Evolutionary conservation across 2,888 invertebrate genomes (phyloP).

Genomic region (Cheiracanthium punctorium): DNA sequence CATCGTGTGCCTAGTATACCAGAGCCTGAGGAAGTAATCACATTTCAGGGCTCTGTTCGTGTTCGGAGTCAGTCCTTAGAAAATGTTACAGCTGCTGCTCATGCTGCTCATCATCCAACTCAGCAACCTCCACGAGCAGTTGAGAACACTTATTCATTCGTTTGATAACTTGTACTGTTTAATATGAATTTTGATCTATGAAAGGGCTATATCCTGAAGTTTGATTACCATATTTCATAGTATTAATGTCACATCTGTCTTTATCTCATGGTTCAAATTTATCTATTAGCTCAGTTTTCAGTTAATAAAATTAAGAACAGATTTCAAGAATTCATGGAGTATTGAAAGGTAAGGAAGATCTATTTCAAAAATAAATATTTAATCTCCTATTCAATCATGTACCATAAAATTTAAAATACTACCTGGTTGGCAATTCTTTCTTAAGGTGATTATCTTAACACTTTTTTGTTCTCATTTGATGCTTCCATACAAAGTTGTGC

Average conservation of each 20-base stretch:
- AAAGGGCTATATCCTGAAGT: neutral
- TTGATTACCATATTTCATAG: neutral
- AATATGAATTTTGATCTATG: neutral
- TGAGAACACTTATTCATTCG: slow-evolving; percentile 89
- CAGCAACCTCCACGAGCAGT: slow-evolving; percentile 81
- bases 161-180: slow-evolving; percentile 76
- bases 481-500: too few relatives aligned
- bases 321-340: neutral
- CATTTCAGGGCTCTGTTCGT: slow-evolving; percentile 88
- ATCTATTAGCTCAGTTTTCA: neutral
- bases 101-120: slow-evolving; percentile 72
- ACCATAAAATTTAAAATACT: too few relatives aligned
- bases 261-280: neutral
- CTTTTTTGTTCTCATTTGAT: too few relatives aligned
- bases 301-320: neutral
- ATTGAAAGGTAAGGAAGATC: neutral
- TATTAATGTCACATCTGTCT: neutral
- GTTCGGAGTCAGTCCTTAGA: slow-evolving; percentile 87
- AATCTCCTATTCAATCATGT: too few relatives aligned
- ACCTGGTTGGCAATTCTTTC: too few relatives aligned
- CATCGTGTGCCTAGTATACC: slow-evolving; percentile 75
- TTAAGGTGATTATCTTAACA: too few relatives aligned
- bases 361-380: neutral
- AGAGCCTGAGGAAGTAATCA: slow-evolving; percentile 81
- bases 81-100: slow-evolving; percentile 80